Conservation (phyloP, 2,888 invertebrate species). For the Patella depressa region DNA sequence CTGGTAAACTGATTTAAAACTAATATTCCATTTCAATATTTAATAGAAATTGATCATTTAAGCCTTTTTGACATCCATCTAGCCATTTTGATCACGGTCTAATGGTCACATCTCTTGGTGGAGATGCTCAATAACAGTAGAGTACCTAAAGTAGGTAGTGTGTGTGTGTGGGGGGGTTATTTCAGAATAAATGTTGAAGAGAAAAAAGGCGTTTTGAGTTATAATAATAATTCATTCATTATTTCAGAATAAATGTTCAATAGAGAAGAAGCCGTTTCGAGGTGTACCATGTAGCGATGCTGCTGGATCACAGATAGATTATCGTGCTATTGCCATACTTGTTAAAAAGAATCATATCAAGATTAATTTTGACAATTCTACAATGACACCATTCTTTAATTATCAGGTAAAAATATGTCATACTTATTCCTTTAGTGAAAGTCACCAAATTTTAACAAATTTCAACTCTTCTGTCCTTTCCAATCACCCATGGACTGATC, state of each 20-base stretch:
- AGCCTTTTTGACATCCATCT: too few relatives aligned
- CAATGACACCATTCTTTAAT: constrained; percentile 66
- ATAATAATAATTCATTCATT: background rate
- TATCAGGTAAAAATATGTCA: constrained; percentile 50
- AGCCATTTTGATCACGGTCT: too few relatives aligned
- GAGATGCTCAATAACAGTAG: too few relatives aligned
- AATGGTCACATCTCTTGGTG: too few relatives aligned
- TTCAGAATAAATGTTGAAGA: constrained; percentile 57
- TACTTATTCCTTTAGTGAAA: background rate
- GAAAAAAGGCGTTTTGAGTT: constrained; percentile 67
- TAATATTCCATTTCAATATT: too few relatives aligned
- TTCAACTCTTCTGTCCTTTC: too few relatives aligned
- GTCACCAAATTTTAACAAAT: too few relatives aligned
- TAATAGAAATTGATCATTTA: too few relatives aligned
- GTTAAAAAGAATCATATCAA: constrained; percentile 51
- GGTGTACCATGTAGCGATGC: constrained; percentile 71
- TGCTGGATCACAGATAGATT: constrained; percentile 61
- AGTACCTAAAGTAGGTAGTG: too few relatives aligned
- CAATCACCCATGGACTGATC: too few relatives aligned
- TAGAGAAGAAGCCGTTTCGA: constrained; percentile 68
- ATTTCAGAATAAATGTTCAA: constrained; percentile 52
- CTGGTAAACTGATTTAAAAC: too few relatives aligned
- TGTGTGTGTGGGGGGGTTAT: too few relatives aligned
- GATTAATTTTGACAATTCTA: constrained; percentile 58
- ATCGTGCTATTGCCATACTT: constrained; percentile 37